A percentile compares a stretch with the other conserved stretches of the same genome.
Conservation (phyloP, 1,140 invertebrate genomes). For the Brachionus paranguensis region DNA sequence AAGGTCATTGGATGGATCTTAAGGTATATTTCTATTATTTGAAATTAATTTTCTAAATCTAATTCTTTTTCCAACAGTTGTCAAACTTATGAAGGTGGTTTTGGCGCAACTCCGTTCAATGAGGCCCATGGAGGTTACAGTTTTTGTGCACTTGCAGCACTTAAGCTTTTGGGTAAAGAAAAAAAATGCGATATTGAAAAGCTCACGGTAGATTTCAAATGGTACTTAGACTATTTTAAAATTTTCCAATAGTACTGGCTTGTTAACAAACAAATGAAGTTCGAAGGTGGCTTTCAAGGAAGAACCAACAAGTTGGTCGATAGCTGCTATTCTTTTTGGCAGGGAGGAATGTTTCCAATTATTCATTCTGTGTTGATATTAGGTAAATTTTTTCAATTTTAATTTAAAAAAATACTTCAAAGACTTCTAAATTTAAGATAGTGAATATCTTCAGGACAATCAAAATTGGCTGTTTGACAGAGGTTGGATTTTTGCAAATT, state of each 20-base stretch:
- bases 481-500: constrained; percentile 43
- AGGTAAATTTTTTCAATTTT: not conserved
- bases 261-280: constrained; percentile 77
- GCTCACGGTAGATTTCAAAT: constrained; percentile 62
- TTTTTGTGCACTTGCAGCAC: constrained; percentile 85
- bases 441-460: not conserved
- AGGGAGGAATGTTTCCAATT: constrained; percentile 79
- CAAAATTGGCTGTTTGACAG: constrained; percentile 40
- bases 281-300: constrained; percentile 79
- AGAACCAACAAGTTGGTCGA: constrained; percentile 97
- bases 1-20: constrained; percentile 82
- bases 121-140: constrained; percentile 98
- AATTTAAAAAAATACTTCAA: not conserved
- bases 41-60: not conserved
- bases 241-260: constrained; percentile 65
- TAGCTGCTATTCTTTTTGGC: constrained; percentile 98
- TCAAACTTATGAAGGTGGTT: constrained; percentile 97
- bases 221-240: not conserved
- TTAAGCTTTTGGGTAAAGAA: constrained; percentile 74
- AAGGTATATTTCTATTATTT: constrained; percentile 54
- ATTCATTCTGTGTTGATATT: constrained; percentile 42
- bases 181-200: constrained; percentile 70
- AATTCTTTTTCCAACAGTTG: constrained; percentile 57
- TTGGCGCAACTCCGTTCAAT: constrained; percentile 83
- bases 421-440: not conserved